Conservation (phyloP, 2,888 invertebrate species). For the Metalampra italica region DNA sequence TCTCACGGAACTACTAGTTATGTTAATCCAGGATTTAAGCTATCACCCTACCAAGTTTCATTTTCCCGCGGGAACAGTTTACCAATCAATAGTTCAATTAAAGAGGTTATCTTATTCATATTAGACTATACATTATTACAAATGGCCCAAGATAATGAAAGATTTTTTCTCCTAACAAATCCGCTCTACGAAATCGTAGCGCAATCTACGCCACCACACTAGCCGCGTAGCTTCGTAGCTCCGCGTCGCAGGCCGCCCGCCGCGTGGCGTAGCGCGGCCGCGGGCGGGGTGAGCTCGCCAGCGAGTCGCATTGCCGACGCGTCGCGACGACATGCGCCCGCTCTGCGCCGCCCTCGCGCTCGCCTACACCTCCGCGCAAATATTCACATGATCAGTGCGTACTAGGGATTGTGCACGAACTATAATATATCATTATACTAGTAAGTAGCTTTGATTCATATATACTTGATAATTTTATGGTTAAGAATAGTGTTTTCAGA, state of each 20-base stretch:
- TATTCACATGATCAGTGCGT: background rate
- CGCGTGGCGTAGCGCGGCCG: constrained; percentile 5
- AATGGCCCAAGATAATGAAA: too few relatives aligned
- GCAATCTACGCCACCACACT: too few relatives aligned
- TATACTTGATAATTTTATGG: background rate
- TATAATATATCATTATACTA: too few relatives aligned
- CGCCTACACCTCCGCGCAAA: background rate
- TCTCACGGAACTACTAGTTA: too few relatives aligned
- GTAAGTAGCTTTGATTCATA: constrained; percentile 1
- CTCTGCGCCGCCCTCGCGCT: constrained; percentile 20
- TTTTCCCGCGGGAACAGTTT: too few relatives aligned
- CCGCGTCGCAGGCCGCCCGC: constrained; percentile 3
- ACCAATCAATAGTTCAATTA: too few relatives aligned
- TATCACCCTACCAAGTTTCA: too few relatives aligned
- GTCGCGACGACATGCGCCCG: constrained; percentile 56
- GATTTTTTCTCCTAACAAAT: too few relatives aligned
- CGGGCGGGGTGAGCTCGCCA: constrained; percentile 29
- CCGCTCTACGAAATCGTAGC: too few relatives aligned
- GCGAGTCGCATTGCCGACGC: constrained; percentile 60
- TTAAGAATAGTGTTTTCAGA: background rate
- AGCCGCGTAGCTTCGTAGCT: background rate
- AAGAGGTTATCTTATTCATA: too few relatives aligned
- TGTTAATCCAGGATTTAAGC: too few relatives aligned
- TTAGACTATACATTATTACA: too few relatives aligned
- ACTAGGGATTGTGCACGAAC: background rate